These are phyloP conservation scores for Axinella damicornis DNA, from an alignment of 37 sponge, comb jelly and placozoan genomes.

Conservation along the genomic window DNA sequence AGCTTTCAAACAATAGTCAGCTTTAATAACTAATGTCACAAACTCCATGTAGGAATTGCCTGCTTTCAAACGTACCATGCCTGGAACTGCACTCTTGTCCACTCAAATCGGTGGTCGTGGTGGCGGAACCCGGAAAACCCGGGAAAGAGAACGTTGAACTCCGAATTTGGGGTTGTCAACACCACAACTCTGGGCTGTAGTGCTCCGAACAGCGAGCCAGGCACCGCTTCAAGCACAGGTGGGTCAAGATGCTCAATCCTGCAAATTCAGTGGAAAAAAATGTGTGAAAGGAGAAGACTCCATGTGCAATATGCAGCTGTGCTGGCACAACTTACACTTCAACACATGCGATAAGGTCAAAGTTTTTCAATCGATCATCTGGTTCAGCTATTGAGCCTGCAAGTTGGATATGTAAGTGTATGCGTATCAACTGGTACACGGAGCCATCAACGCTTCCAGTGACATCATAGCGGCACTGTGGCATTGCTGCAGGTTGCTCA, in stretches of 20 bases:
- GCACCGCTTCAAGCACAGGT: slow-evolving; percentile 59
- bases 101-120: slow-evolving; percentile 98
- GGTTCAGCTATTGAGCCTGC: slow-evolving; percentile 75
- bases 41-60: too few relatives aligned
- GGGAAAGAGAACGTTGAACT: slow-evolving; percentile 94
- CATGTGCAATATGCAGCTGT: background rate
- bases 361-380: slow-evolving; percentile 76
- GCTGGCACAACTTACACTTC: slow-evolving; percentile 83
- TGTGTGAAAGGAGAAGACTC: background rate
- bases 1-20: too few relatives aligned
- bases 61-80: slow-evolving; percentile 38
- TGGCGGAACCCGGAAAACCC: slow-evolving; percentile 83
- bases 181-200: slow-evolving; percentile 74
- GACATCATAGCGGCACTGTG: too few relatives aligned
- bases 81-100: slow-evolving; percentile 86
- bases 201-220: slow-evolving; percentile 71
- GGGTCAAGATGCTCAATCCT: slow-evolving; percentile 90
- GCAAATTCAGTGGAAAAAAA: background rate
- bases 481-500: slow-evolving; percentile 64
- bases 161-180: slow-evolving; percentile 91
- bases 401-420: too few relatives aligned
- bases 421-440: too few relatives aligned
- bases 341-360: slow-evolving; percentile 80
- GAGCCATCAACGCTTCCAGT: too few relatives aligned
- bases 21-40: too few relatives aligned